These are phyloP conservation scores for Atherinomorus stipes DNA, from an alignment of 2,113 vertebrate species.

Conservation along the genomic window DNA sequence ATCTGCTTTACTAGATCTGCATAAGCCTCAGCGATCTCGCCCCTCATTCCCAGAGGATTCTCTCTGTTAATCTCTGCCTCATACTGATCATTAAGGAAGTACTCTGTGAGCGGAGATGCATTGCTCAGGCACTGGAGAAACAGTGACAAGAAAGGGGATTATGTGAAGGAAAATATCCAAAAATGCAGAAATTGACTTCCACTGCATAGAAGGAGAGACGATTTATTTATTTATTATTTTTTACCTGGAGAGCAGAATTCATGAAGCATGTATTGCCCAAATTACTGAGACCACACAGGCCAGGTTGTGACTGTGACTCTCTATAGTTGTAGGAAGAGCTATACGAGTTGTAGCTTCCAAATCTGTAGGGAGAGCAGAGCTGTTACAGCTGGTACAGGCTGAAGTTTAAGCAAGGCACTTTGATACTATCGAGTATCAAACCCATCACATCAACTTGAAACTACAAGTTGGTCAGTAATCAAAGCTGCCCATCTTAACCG, in stretches of 20 bases:
- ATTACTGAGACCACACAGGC: conserved; percentile 96
- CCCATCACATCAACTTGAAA: not conserved
- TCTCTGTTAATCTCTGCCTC: conserved; percentile 95
- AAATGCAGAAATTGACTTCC: not conserved
- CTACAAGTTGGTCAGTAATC: too few species aligned
- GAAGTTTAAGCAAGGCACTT: not conserved
- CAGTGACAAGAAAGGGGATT: not conserved
- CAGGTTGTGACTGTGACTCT: conserved; percentile 90
- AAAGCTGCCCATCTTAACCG: too few species aligned
- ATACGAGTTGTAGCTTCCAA: conserved; percentile 90
- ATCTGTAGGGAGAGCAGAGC: conserved; percentile 65
- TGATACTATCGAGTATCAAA: not conserved
- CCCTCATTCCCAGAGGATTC: conserved; percentile 97
- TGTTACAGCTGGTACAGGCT: conserved; percentile 15
- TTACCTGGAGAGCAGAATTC: conserved; percentile 98
- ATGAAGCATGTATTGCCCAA: conserved; percentile 99
- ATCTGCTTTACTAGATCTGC: conserved; percentile 97
- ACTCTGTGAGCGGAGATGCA: conserved; percentile 91
- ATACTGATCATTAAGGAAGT: conserved; percentile 94
- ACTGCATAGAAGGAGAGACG: not conserved
- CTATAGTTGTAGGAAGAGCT: conserved; percentile 91
- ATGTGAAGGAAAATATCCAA: not conserved
- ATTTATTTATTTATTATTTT: not conserved
- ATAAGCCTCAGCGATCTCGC: conserved; percentile 96
- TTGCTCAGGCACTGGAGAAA: conserved; percentile 93